Conservation (phyloP, 2,888 invertebrate genomes). For the Heliconius charithonia region DNA sequence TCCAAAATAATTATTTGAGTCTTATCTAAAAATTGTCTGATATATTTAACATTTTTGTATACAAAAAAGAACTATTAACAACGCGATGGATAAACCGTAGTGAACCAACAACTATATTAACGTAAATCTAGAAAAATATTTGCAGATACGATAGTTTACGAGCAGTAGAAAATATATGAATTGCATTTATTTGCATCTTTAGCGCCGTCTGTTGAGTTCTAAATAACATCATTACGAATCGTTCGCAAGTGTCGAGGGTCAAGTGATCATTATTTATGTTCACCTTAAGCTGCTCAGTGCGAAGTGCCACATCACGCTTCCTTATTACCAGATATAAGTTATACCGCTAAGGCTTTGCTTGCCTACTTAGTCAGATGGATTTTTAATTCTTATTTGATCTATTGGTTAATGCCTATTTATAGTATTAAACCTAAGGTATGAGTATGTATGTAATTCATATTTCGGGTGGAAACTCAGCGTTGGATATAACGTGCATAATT, state of each 20-base stretch:
- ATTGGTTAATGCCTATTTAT: background rate
- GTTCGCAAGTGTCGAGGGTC: constrained; percentile 2
- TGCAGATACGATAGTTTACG: background rate
- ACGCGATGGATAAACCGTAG: too few species aligned
- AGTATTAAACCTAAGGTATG: background rate
- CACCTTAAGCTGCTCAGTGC: constrained; percentile 18
- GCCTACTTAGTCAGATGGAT: background rate
- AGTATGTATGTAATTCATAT: background rate
- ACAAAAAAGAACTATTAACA: background rate
- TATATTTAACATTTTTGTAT: background rate
- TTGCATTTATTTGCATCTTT: background rate
- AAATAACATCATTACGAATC: constrained; percentile 9
- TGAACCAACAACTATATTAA: background rate
- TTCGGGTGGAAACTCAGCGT: background rate
- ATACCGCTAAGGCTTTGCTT: background rate
- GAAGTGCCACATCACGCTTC: constrained; percentile 11
- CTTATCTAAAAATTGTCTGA: too few species aligned
- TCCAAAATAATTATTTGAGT: too few species aligned
- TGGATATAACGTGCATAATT: too few species aligned
- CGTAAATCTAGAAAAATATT: background rate
- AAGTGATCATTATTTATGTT: constrained; percentile 3
- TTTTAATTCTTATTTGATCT: background rate
- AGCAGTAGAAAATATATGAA: background rate
- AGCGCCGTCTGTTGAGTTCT: background rate
- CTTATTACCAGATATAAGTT: background rate